phyloP scores from a whole-genome alignment of 2,888 invertebrate genomes.

The Xiphydria camelus region DNA sequence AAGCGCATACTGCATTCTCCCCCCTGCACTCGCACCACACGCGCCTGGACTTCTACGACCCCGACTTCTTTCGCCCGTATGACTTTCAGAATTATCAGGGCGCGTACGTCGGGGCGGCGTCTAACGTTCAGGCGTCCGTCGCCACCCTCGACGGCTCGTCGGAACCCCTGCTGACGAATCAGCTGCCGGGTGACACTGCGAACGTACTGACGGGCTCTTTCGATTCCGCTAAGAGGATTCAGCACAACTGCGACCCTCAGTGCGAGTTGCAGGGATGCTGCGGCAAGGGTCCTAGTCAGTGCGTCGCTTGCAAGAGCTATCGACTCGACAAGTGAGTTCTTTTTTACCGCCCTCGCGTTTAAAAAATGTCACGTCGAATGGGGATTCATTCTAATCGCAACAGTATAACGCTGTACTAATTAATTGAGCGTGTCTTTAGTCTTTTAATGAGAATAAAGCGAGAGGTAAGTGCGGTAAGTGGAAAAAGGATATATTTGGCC shows the following conservation, averaged over 20 bases:
- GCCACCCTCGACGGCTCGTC: slow-evolving; percentile 70
- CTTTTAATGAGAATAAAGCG: too few species aligned
- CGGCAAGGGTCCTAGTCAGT: slow-evolving; percentile 82
- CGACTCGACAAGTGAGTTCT: slow-evolving; percentile 78
- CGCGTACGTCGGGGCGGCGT: slow-evolving; percentile 76
- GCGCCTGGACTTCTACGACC: slow-evolving; percentile 67
- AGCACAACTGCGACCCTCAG: slow-evolving; percentile 80
- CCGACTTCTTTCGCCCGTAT: slow-evolving; percentile 67
- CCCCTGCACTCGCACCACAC: too few species aligned
- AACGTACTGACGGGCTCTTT: slow-evolving; percentile 40
- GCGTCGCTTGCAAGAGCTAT: slow-evolving; percentile 80
- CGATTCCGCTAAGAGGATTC: slow-evolving; percentile 43
- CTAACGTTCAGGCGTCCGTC: slow-evolving; percentile 76
- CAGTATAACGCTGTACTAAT: too few species aligned
- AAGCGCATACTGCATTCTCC: slow-evolving; percentile 59
- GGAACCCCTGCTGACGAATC: slow-evolving; percentile 38
- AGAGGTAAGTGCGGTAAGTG: too few species aligned
- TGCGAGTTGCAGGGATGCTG: slow-evolving; percentile 86
- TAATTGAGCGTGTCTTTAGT: too few species aligned
- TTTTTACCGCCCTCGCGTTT: too few species aligned
- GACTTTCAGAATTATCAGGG: slow-evolving; percentile 78
- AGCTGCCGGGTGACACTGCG: slow-evolving; percentile 45
- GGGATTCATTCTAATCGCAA: too few species aligned
- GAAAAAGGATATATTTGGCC: too few species aligned
- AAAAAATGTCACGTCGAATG: too few species aligned